phyloP scores from a whole-genome alignment of 2,113 vertebrate species.

The Eulacestoma nigropectus region DNA sequence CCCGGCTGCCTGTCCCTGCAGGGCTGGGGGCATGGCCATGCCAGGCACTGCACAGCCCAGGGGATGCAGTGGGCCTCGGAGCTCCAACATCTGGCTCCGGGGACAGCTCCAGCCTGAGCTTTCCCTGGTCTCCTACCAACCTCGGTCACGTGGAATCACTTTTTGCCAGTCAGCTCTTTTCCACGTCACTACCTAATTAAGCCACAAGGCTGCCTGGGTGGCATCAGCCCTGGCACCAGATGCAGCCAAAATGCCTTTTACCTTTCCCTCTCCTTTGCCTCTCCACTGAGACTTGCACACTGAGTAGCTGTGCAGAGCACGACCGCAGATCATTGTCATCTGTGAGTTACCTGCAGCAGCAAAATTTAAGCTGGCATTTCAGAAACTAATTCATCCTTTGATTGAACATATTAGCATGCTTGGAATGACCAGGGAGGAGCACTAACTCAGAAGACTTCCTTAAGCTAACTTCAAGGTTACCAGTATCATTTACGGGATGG shows the following conservation, averaged over 20 bases:
- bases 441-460: not conserved
- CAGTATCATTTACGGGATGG: not conserved
- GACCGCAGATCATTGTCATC: not conserved
- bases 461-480: not conserved
- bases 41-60: not conserved
- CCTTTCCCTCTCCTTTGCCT: not conserved
- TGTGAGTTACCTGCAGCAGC: not conserved
- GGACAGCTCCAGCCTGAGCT: not conserved
- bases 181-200: rapidly evolving
- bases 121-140: not conserved
- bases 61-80: not conserved
- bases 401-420: not conserved
- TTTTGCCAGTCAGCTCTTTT: not conserved
- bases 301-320: rapidly evolving
- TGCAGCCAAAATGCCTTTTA: not conserved
- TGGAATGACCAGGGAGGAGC: not conserved
- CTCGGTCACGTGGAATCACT: rapidly evolving
- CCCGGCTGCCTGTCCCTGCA: not conserved
- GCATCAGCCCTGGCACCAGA: not conserved
- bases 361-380: not conserved
- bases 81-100: not conserved
- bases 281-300: not conserved
- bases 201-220: not conserved
- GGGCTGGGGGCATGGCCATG: not conserved
- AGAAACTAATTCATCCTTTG: not conserved